Conservation (phyloP, 2,888 invertebrate genomes). For the Chrysomela aeneicollis region DNA sequence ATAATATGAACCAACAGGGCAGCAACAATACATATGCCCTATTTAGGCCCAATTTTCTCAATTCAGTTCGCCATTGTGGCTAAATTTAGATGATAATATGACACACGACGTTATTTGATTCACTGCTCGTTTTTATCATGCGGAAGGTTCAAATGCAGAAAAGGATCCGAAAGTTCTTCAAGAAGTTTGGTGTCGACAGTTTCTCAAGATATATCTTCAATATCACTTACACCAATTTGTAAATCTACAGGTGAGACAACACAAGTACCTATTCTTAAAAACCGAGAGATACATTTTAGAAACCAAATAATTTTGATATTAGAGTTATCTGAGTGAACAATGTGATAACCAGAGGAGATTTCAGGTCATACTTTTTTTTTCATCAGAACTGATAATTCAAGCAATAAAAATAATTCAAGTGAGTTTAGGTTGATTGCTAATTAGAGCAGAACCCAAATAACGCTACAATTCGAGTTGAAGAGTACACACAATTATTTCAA, state of each 20-base stretch:
- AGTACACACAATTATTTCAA: no score
- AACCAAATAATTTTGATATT: no score
- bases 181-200: slow-evolving; percentile 25
- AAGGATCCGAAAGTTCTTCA: slow-evolving; percentile 22
- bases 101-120: slow-evolving; percentile 4
- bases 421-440: no score
- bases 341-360: no score
- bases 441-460: no score
- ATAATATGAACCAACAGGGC: slow-evolving; percentile 60
- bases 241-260: background rate
- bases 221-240: slow-evolving; percentile 30
- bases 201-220: slow-evolving; percentile 30
- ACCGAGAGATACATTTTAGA: no score
- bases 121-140: slow-evolving; percentile 18
- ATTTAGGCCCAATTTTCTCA: slow-evolving; percentile 31
- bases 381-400: no score
- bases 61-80: slow-evolving; percentile 30
- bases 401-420: no score
- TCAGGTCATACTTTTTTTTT: no score
- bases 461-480: no score
- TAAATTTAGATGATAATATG: slow-evolving; percentile 42
- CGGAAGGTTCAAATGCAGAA: slow-evolving; percentile 15
- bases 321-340: no score
- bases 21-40: slow-evolving; percentile 27
- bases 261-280: background rate